These are phyloP conservation scores for Delphinapterus leucas DNA, from an alignment of 2,113 vertebrate species.

Conservation along the genomic window DNA sequence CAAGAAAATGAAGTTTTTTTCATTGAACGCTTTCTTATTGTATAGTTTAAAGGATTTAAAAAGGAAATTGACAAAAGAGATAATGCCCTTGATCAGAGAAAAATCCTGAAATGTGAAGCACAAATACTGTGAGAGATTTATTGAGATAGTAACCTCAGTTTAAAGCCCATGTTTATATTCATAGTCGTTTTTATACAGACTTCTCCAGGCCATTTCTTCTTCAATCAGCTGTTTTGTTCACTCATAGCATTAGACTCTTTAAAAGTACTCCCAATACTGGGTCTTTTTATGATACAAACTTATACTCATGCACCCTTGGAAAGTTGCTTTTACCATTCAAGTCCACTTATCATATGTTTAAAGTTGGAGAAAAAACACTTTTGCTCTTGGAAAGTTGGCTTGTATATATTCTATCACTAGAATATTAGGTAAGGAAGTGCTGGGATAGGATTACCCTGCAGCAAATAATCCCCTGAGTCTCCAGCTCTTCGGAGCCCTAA, in stretches of 20 bases:
- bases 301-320: not conserved
- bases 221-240: not conserved
- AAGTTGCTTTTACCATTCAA: not conserved
- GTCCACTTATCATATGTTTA: not conserved
- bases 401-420: not conserved
- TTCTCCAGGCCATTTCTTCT: not conserved
- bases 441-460: not conserved
- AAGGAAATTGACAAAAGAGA: not conserved
- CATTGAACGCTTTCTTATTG: not conserved
- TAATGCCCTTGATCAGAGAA: not conserved
- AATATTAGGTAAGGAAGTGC: not conserved
- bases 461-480: not conserved
- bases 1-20: constrained; percentile 22
- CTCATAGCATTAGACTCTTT: not conserved
- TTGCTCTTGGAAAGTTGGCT: not conserved
- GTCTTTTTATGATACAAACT: not conserved
- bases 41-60: not conserved
- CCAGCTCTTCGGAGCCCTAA: not conserved
- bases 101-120: not conserved
- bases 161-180: not conserved
- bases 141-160: not conserved
- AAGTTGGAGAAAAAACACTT: not conserved
- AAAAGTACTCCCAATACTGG: not conserved
- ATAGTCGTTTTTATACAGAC: not conserved
- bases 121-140: not conserved